Evolutionary conservation across 1,140 invertebrate species (phyloP).

Genomic region (Drosophila ercepeae): DNA sequence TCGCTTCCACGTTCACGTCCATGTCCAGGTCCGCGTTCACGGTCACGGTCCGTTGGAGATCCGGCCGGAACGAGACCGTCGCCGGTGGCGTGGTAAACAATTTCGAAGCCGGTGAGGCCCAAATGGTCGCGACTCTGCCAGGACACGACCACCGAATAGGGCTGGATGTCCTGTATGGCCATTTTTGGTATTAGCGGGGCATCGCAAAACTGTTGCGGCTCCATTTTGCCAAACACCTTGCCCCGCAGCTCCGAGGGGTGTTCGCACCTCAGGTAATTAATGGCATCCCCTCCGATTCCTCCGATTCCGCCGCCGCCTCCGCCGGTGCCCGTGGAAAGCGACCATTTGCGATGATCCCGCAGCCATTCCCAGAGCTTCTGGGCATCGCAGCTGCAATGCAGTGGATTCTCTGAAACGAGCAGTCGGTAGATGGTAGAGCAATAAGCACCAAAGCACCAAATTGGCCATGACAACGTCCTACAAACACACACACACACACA

Average conservation of each 20-base stretch:
- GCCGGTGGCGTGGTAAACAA: constrained; percentile 90
- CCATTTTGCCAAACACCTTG: constrained; percentile 89
- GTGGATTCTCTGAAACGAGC: constrained; percentile 89
- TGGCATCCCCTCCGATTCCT: constrained; percentile 83
- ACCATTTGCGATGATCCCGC: constrained; percentile 90
- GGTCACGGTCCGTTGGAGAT: constrained; percentile 47
- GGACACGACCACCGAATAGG: constrained; percentile 93
- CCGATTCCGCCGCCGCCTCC: constrained; percentile 3
- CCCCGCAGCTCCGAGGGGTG: constrained; percentile 91
- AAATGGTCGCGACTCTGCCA: constrained; percentile 96
- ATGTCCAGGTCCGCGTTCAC: constrained; percentile 35
- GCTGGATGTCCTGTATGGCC: constrained; percentile 94
- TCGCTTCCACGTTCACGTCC: no score
- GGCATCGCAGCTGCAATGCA: constrained; percentile 92
- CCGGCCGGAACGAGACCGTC: constrained; percentile 86
- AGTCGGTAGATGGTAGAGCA: neutral
- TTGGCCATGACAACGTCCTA: constrained; percentile 17
- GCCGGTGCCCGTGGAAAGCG: constrained; percentile 36
- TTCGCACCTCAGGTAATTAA: constrained; percentile 89
- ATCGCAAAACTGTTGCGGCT: constrained; percentile 92
- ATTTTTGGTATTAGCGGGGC: constrained; percentile 91
- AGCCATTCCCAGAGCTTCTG: constrained; percentile 95
- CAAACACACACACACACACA: neutral
- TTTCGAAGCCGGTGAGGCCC: constrained; percentile 92
- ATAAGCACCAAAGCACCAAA: constrained; percentile 37